Base-by-base conservation (phyloP, 2,888 invertebrate species). In the Bhutanitis thaidina region DNA sequence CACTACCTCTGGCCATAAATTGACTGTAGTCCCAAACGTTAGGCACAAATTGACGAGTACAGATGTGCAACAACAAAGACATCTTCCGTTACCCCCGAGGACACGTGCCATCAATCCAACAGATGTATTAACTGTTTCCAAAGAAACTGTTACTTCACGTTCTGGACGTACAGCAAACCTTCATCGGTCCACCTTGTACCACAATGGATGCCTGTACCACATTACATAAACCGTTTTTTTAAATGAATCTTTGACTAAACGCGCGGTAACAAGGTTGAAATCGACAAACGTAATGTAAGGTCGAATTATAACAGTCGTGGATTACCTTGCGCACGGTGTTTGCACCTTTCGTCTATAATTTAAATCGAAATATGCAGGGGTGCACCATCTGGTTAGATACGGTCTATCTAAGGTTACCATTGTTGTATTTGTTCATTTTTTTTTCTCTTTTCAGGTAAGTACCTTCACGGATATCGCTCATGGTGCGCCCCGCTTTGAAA, bases 401-500 rank as follows among this genome's bases (percentile, higher is more conserved):
- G 36, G 16, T 27, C 41, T 41, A 29, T 50, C 36, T 50, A 36
- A 43, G 50, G 12, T 37, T 29, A 35, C 43, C 49, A 56, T 59
- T 60, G 47, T 56, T 10, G 40, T 40, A 36, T 49, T 49, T 46
- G 49, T 54, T 58, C 55, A 61, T 57, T 16, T 14, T 56, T 55
- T 64, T 63, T 59, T 55, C 53, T 49, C 39, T 57, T 60, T 43
- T 51, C 59, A 61, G 62, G 60, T 62, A 61, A 61, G 64, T 57
- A 54, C 43, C 13, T 12, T 16, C 37, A 35, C 27, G 39, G 14
- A 14, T 37, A 7, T 12, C 29, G 13, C 37, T n/a, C 16, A 30
- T 12, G 38, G 35, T 41, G 27, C 13, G 35, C 29, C 12, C 40
- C 27, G 25, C 29, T 15, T 39, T 9, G 12, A 15, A 45, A 29